Percentiles rank a stretch among this genome's conserved stretches.
These are phyloP conservation scores for Peromyscus aztecus DNA, from an alignment of 2,797 vertebrate genomes.

Conservation along the genomic window DNA sequence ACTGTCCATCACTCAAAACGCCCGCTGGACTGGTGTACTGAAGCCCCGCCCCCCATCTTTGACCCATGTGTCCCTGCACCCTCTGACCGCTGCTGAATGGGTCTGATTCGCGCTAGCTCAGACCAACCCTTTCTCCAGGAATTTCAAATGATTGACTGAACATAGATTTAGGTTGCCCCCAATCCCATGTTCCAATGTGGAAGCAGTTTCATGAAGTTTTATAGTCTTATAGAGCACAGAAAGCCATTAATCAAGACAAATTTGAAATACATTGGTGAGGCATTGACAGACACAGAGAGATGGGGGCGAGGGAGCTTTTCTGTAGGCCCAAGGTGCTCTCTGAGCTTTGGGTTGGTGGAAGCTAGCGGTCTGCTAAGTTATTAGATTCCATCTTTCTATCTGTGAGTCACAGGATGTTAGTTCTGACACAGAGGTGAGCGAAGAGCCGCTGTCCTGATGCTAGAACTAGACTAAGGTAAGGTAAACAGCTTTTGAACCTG, in stretches of 20 bases:
- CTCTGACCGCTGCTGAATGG: background rate
- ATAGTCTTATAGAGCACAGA: background rate
- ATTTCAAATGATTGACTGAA: background rate
- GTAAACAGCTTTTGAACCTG: background rate
- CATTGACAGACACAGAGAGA: background rate
- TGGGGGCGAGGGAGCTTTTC: background rate
- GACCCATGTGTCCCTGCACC: background rate
- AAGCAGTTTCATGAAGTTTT: background rate
- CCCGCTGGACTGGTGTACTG: background rate
- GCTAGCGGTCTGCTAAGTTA: background rate
- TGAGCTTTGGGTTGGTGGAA: background rate
- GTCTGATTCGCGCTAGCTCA: background rate
- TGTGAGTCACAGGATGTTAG: background rate
- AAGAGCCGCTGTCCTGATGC: background rate
- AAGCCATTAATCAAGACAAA: background rate
- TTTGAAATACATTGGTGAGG: background rate
- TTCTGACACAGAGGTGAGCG: background rate
- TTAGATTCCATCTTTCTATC: background rate
- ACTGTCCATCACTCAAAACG: background rate
- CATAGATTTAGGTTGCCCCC: background rate
- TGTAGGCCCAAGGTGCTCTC: background rate
- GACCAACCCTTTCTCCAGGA: background rate
- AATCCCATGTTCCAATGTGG: background rate
- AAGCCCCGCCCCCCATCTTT: background rate
- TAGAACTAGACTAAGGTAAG: background rate